Conservation (phyloP, 2,113 vertebrate genomes). For the Sinocyclocheilus grahami region DNA sequence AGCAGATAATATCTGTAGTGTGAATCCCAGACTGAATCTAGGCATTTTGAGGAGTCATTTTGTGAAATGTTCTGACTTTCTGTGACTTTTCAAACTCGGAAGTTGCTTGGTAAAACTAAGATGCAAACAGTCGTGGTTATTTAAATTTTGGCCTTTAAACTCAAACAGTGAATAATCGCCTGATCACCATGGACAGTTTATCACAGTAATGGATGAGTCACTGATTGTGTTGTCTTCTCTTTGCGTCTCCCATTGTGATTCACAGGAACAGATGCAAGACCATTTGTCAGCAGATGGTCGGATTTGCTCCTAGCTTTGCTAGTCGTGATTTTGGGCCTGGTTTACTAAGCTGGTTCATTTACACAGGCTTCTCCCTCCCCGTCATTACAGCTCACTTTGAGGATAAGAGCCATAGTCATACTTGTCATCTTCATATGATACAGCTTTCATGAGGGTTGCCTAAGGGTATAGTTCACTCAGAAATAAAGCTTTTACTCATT, state of each 20-base stretch:
- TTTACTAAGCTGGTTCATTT: conserved; percentile 65
- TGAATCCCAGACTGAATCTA: not conserved
- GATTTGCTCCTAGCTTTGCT: conserved; percentile 62
- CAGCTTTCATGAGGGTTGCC: not conserved
- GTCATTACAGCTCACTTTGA: conserved; percentile 53
- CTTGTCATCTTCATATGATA: not conserved
- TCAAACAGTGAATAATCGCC: not conserved
- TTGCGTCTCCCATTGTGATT: conserved; percentile 42
- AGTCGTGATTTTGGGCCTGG: conserved; percentile 40
- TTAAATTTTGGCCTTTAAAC: not conserved
- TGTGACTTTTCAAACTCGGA: not conserved
- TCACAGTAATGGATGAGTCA: not conserved
- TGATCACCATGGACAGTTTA: not conserved
- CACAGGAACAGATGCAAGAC: conserved; percentile 69
- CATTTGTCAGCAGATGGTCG: conserved; percentile 66
- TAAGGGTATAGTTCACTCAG: not conserved
- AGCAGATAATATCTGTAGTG: not conserved
- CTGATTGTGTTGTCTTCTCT: conserved; percentile 50
- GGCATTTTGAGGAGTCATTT: not conserved
- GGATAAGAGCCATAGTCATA: not conserved
- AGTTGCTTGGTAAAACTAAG: not conserved
- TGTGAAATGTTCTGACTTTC: not conserved
- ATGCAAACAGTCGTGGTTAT: not conserved
- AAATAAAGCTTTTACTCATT: not conserved
- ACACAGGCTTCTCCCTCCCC: conserved; percentile 52